Evolutionary conservation across 2,888 invertebrate species (phyloP), one percentile per base, ranked within the genome.

Genomic region (Ctenicera cuprea): DNA sequence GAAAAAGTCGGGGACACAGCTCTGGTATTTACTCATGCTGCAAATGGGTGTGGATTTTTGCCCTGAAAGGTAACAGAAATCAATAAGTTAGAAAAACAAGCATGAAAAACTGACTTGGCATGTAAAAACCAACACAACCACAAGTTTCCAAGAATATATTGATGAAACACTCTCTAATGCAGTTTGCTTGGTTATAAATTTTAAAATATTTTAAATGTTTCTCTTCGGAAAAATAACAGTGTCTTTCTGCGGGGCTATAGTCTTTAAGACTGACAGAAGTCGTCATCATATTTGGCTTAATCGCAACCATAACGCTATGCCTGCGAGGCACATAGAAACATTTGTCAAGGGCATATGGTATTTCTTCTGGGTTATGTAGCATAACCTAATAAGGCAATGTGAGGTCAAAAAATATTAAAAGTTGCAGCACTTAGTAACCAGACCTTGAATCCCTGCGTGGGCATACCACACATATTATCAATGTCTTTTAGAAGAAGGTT

Each of bases 231-330:
- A 93, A 93, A 85, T 90, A 93, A 80, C 93, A 94, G 81, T 92
- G 91, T 9, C 93, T 90, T 63, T 92, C 89, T 45, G 88, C 86
- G 0, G 93, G 91, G 63, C 90, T 89, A 77, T 94, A 94, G 64
- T 90, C 89, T 78, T 87, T 88, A 4, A 94, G 85, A 18, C 92
- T 92, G 63, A 90, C 89, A 0, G 92, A 92, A 1, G 94, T 94
- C 3, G 92, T 93, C 88, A 94, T 93, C 89, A 94, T 93, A 84
- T 93, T 92, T 0, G 94, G 94, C 83, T 92, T 91, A 8, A 94
- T 91, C 0, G 92, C 91, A 0, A 93, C 92, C 0, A 93, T 89
- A 0, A 94, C 90, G 84, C 93, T 93, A 82, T 93, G 92, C 67
- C 91, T 90, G 69, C 93, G 85, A 11, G 94, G 93, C 8, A 91